These are phyloP conservation scores for Orbicella faveolata DNA, from an alignment of 64 coral and sea anemone genomes.

Conservation along the genomic window DNA sequence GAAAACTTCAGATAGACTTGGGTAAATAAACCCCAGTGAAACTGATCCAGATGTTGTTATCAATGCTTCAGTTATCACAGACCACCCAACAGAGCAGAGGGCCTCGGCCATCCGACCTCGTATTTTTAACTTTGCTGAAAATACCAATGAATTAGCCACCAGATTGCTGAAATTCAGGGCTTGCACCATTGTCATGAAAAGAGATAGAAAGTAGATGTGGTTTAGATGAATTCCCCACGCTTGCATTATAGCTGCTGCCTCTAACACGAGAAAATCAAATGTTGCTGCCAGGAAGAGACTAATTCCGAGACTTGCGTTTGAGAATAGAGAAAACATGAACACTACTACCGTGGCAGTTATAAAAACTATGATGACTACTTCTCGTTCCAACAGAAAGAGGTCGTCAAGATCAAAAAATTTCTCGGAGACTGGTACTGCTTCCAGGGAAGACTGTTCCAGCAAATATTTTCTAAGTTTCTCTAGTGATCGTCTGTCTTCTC, in stretches of 20 bases:
- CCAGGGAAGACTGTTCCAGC: not conserved
- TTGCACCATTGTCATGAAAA: not conserved
- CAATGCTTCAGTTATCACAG: not conserved
- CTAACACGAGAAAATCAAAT: constrained; percentile 1
- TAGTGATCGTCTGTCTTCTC: not conserved
- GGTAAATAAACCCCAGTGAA: constrained; percentile 39
- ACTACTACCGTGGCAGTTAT: not conserved
- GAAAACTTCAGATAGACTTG: constrained; percentile 6
- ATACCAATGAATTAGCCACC: not conserved
- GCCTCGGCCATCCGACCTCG: not conserved
- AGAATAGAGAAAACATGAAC: not conserved
- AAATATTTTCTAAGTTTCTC: not conserved
- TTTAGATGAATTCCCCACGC: not conserved
- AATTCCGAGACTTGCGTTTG: not conserved
- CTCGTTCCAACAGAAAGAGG: not conserved
- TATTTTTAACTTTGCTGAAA: not conserved
- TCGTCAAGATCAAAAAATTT: constrained; percentile 8
- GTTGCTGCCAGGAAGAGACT: not conserved
- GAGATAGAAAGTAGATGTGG: constrained; percentile 9
- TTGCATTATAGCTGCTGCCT: constrained; percentile 6
- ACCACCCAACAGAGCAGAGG: not conserved
- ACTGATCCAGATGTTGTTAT: not conserved
- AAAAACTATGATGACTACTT: not conserved
- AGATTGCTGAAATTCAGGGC: not conserved
- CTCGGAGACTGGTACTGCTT: not conserved